A percentile compares a stretch with the other conserved stretches of the same genome.
These are phyloP conservation scores for Catharus minimus DNA, from an alignment of 2,113 vertebrate species.

Conservation along the genomic window DNA sequence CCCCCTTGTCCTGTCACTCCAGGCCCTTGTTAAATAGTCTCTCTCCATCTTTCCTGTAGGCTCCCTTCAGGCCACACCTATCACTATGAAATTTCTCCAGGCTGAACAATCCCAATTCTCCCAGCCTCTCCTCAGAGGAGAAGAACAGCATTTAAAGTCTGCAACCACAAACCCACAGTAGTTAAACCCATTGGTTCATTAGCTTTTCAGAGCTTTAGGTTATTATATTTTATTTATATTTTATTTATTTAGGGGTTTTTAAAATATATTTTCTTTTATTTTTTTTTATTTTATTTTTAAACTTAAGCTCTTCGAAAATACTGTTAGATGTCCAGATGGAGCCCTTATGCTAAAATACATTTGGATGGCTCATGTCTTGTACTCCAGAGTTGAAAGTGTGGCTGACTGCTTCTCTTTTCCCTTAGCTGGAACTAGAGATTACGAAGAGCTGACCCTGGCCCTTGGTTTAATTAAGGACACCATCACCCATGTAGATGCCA, in stretches of 20 bases:
- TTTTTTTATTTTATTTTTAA: neutral
- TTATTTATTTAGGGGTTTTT: neutral
- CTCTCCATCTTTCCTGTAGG: neutral
- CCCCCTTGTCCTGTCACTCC: neutral
- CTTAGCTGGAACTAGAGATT: slow-evolving; percentile 84
- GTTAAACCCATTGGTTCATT: neutral
- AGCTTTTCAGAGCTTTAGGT: neutral
- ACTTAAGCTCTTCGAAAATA: neutral
- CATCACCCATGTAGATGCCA: slow-evolving; percentile 87
- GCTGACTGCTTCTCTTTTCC: neutral
- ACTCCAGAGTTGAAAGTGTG: neutral
- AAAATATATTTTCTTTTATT: no score
- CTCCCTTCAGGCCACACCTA: neutral
- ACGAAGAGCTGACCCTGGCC: slow-evolving; percentile 81
- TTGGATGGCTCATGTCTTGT: neutral
- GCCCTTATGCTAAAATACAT: neutral
- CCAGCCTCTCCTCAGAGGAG: neutral
- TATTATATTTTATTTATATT: neutral
- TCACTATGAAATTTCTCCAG: neutral
- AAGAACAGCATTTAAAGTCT: neutral
- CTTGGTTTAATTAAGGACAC: slow-evolving; percentile 85
- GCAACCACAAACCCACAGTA: neutral
- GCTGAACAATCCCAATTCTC: neutral
- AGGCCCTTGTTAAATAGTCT: neutral
- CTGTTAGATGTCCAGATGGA: neutral